Evolutionary conservation across 2,113 vertebrate species (phyloP).

Genomic region (Amazona vittata): DNA sequence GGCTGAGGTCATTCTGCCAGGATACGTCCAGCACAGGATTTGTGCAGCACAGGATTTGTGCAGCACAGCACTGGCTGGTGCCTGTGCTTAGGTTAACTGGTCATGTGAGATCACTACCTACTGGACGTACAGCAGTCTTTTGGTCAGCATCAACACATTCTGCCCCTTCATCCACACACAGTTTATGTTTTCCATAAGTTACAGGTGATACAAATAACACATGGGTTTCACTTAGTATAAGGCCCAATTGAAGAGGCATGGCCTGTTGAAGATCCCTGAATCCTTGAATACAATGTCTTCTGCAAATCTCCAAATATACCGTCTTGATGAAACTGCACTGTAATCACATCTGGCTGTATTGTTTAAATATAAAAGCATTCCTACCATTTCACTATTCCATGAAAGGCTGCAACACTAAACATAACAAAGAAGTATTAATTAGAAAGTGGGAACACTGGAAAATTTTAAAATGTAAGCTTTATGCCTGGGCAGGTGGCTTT

Average conservation of each 20-base stretch:
- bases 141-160: not conserved
- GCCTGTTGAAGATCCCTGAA: not conserved
- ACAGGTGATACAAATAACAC: not conserved
- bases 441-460: not conserved
- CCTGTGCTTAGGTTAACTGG: not conserved
- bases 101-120: not conserved
- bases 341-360: not conserved
- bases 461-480: not conserved
- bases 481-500: not conserved
- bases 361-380: not conserved
- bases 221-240: not conserved
- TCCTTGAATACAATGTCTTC: not conserved
- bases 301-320: not conserved
- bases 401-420: not conserved
- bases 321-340: not conserved
- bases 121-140: accelerated
- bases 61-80: accelerated
- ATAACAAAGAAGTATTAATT: not conserved
- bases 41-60: accelerated
- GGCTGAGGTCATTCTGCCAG: not conserved
- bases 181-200: not conserved
- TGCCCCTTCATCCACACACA: not conserved
- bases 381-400: not conserved
- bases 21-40: accelerated
- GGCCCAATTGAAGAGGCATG: not conserved